Base-by-base conservation (phyloP, 2,113 vertebrate species). In the Lamprotornis superbus region DNA sequence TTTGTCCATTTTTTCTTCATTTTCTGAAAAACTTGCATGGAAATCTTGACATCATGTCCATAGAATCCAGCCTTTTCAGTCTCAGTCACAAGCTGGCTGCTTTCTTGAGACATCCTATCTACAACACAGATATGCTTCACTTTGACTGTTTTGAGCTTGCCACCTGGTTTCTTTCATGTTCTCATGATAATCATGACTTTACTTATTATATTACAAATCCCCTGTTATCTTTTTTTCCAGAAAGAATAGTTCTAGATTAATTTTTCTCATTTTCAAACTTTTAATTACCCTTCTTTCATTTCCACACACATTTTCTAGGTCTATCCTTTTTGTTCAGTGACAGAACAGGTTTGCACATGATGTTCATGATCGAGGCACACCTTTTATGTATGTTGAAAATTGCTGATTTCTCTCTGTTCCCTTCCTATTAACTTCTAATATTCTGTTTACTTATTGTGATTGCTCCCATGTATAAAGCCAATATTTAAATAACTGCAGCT, bases 341-440 rank as follows among this genome's bases (percentile, higher is more conserved):
- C 24, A 94, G 33, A 87, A 78, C 87, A 95, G 87, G 56, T 95
- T 94, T 75, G 52, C 78, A 94, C 92, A 94, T 60, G 96, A 95
- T 59, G 39, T 52, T 78, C 60, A 64, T 46, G 56, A 96, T 87
- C 44, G 42, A 78, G 89, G n/a, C 64, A 82, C 69, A 87, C 39
- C 73, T 91, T 87, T 35, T 27, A 55, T 84, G 94, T 84, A 33
- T 87, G 27, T 25, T 55, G 30, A 83, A 78, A 87, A 89, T 89
- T 10, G 2, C 69, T 87, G 42, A 0, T 46, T 93, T 89, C 81
- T 55, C 30, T 87, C 52, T 63, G 20, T 14, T 63, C 37, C 25
- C 7, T 91, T 83, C 16, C 47, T 81, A 61, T 80, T 52, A 64
- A 86, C 50, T 86, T 63, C 33, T 40, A 44, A n/a, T 35, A 7